These are phyloP conservation scores for Diabrotica virgifera DNA, from an alignment of 1,140 invertebrate genomes.

Conservation along the genomic window DNA sequence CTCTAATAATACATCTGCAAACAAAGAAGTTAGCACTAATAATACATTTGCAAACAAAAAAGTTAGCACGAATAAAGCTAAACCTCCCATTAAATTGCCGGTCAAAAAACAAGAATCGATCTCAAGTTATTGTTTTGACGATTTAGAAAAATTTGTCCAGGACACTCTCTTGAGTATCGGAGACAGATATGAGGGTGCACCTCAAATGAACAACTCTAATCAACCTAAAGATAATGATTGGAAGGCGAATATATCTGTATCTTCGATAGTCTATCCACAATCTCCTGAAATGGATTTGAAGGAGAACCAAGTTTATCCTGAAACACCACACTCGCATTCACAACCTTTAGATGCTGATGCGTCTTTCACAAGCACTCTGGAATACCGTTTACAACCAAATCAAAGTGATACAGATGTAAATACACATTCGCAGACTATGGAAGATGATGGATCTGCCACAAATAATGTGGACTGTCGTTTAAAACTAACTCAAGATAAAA, in stretches of 20 bases:
- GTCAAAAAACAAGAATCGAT: conserved; percentile 4
- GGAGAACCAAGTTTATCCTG: no score
- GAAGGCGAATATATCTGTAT: conserved; percentile 34
- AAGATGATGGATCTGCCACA: no score
- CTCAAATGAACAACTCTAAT: background rate
- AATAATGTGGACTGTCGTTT: no score
- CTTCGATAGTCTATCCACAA: background rate
- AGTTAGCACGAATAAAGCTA: no score
- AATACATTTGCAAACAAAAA: background rate
- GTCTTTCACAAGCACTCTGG: no score
- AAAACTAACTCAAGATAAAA: no score
- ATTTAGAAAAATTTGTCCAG: conserved; percentile 37
- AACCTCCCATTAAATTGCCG: no score
- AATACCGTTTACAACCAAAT: no score
- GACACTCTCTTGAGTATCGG: conserved; percentile 27
- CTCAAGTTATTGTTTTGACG: conserved; percentile 30
- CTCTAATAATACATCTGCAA: background rate
- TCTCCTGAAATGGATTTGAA: background rate
- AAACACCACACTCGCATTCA: no score
- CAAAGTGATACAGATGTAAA: no score
- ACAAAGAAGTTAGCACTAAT: background rate
- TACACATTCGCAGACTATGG: no score
- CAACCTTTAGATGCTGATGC: no score
- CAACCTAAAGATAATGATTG: conserved; percentile 26
- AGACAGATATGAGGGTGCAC: conserved; percentile 16